Percentiles rank a stretch among this genome's conserved stretches.
These are phyloP conservation scores for Drosophila takahashii DNA, from an alignment of 1,140 invertebrate genomes.

Conservation along the genomic window DNA sequence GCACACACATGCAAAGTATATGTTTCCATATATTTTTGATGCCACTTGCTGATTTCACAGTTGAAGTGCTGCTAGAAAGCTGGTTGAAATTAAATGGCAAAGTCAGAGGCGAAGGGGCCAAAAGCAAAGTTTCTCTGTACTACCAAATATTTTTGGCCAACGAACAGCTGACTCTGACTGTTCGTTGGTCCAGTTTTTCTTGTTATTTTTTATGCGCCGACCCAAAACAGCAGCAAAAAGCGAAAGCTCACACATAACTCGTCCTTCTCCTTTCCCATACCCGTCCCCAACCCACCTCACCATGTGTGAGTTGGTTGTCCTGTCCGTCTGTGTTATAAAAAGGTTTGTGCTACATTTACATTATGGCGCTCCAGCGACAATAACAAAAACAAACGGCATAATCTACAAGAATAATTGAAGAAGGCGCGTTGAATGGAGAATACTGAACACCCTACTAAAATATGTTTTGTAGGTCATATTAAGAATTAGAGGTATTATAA, in stretches of 20 bases:
- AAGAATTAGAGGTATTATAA: too few relatives aligned
- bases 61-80: conserved; percentile 74
- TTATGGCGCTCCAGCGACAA: conserved; percentile 73
- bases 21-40: conserved; percentile 54
- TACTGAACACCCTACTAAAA: conserved; percentile 22
- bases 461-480: background rate
- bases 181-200: conserved; percentile 74
- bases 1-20: conserved; percentile 19
- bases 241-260: conserved; percentile 80
- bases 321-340: conserved; percentile 70
- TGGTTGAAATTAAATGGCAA: conserved; percentile 73
- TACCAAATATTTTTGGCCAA: conserved; percentile 65
- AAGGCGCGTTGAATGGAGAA: conserved; percentile 8
- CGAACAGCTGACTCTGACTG: conserved; percentile 59
- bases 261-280: conserved; percentile 19
- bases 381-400: conserved; percentile 79
- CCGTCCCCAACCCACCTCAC: background rate
- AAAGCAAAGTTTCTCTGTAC: conserved; percentile 40
- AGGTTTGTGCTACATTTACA: conserved; percentile 83
- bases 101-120: conserved; percentile 44
- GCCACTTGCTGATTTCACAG: conserved; percentile 73
- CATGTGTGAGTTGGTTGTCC: conserved; percentile 36
- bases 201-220: conserved; percentile 58
- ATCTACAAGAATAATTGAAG: conserved; percentile 62
- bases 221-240: conserved; percentile 59